These are phyloP conservation scores for Lepidotrigona ventralis DNA, from an alignment of 1,140 invertebrate species.

Conservation along the genomic window DNA sequence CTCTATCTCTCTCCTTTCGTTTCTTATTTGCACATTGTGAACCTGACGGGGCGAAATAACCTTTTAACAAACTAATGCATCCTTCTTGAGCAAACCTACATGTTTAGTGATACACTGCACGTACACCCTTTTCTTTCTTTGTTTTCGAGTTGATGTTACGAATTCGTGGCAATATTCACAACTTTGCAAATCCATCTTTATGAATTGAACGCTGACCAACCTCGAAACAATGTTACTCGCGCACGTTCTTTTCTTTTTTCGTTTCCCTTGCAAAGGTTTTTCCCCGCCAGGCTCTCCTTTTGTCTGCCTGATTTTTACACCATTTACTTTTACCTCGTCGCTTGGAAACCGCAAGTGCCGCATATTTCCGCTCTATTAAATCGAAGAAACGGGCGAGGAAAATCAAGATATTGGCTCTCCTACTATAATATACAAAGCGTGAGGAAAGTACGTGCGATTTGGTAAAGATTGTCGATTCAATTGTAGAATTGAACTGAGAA, in stretches of 20 bases:
- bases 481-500: not conserved
- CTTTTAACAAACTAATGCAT: slow-evolving; percentile 17
- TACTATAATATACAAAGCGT: not conserved
- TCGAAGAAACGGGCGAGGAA: slow-evolving; percentile 18
- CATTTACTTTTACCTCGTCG: slow-evolving; percentile 22
- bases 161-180: no score
- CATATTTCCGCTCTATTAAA: slow-evolving; percentile 40
- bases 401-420: slow-evolving; percentile 27
- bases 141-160: no score
- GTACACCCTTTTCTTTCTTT: no score
- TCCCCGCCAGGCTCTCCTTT: not conserved
- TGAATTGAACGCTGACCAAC: no score
- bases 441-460: not conserved
- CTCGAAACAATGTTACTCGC: not conserved
- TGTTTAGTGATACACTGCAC: no score
- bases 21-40: slow-evolving; percentile 37
- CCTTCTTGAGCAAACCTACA: not conserved
- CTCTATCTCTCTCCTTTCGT: not conserved
- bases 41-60: slow-evolving; percentile 24
- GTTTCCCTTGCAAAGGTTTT: not conserved
- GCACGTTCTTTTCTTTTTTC: not conserved
- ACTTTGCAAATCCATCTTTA: no score
- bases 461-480: not conserved
- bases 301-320: slow-evolving; percentile 31
- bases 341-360: slow-evolving; percentile 26